Evolutionary conservation across 2,797 vertebrate species (phyloP), one percentile per base, ranked within the genome.

Genomic region (Loriculus beryllinus): DNA sequence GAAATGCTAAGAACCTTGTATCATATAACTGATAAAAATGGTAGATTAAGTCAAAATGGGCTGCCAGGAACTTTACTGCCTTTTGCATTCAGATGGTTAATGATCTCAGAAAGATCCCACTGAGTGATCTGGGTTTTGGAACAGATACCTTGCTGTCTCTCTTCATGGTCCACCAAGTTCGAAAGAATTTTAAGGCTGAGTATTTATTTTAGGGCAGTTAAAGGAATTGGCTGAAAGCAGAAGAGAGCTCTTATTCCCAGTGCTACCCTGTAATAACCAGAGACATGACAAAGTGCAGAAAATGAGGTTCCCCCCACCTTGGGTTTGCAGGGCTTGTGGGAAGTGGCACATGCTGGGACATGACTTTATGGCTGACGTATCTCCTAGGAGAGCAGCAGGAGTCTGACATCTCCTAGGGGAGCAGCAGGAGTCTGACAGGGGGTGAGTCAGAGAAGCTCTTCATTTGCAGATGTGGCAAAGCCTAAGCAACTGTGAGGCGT

Each of bases 171-270:
- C 19, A 69, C 14, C 26, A 56, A 64, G 12, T 48, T 2, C 52
- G 39, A 70, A 81, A 81, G 37, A 83, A 68, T 85, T 90, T 82
- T 77, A 76, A 88, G 72, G 40, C 26, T 31, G 31, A 43, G 7
- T 59, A 33, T 17, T 12, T 74, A 39, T 82, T 85, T 80, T 70
- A 67, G 51, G 83, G 49, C 25, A 56, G 12, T 68, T 72, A 71
- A 78, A 81, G 65, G 16, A 60, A 68, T 28, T 72, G 62, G 3
- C 42, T 35, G 54, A 74, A 69, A 92, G 45, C 12, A 62, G 45
- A 86, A 60, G 21, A 71, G 39, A 37, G 21, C 35, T 84, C n/a
- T 86, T 84, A 49, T 88, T 88, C 47, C 28, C 68, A 51, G 39
- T 3, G 3, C 51, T 90, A n/a, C 14, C 14, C 39, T 43, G 43